These are phyloP conservation scores for Eira barbara DNA, from an alignment of 2,113 vertebrate species.

Conservation along the genomic window DNA sequence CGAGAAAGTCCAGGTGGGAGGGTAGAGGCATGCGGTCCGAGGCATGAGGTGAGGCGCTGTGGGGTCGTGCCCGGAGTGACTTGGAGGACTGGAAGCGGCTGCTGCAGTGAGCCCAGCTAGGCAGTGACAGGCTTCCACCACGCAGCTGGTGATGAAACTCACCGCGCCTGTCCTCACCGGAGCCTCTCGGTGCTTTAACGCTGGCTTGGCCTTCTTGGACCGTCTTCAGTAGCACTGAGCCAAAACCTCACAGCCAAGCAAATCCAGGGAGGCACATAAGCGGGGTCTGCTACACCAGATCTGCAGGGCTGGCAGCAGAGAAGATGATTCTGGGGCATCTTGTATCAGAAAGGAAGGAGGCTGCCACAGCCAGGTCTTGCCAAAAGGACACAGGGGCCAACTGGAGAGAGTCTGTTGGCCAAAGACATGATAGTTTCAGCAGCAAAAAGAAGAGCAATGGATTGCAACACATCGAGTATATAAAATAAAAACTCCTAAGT, in stretches of 20 bases:
- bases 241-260: background rate
- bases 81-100: background rate
- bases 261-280: background rate
- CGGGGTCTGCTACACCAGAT: background rate
- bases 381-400: background rate
- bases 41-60: background rate
- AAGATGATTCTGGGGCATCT: background rate
- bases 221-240: background rate
- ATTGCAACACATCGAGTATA: background rate
- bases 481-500: background rate
- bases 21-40: background rate
- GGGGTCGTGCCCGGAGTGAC: background rate
- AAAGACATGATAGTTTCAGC: background rate
- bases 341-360: background rate
- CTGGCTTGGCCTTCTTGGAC: background rate
- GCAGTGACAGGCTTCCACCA: background rate
- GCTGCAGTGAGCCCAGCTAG: rapidly evolving
- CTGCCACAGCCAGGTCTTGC: background rate
- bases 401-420: background rate
- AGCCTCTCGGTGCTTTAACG: background rate
- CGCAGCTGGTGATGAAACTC: background rate
- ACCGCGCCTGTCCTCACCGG: background rate
- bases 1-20: background rate
- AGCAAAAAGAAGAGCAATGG: background rate
- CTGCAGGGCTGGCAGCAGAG: too few species aligned